A percentile compares a stretch with the other conserved stretches of the same genome.
Evolutionary conservation across 1,140 invertebrate species (phyloP).

Genomic region (Zaprionus ghesquierei): DNA sequence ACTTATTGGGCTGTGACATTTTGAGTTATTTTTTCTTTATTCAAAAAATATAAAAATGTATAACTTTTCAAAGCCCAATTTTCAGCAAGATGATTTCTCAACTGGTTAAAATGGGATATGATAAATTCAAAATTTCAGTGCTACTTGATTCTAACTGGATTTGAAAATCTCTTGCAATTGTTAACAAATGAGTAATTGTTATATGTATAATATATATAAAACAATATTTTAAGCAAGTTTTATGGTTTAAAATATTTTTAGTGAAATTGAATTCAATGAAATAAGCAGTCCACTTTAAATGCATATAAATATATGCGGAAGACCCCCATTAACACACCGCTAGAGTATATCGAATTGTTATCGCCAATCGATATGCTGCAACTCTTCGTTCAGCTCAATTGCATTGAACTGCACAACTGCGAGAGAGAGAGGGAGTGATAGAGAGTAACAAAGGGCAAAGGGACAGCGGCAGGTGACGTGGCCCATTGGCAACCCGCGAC

Average conservation of each 20-base stretch:
- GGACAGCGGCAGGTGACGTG: slow-evolving; percentile 6
- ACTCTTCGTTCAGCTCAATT: background rate
- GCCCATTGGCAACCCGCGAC: slow-evolving; percentile 10
- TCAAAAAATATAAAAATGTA: background rate
- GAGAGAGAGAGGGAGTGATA: background rate
- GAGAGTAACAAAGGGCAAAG: background rate
- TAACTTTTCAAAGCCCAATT: background rate
- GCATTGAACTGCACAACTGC: background rate
- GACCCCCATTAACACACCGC: background rate
- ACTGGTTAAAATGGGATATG: too few relatives aligned
- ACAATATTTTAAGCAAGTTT: too few relatives aligned
- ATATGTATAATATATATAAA: too few relatives aligned
- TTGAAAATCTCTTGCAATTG: too few relatives aligned
- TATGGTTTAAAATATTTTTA: too few relatives aligned
- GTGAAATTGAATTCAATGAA: too few relatives aligned
- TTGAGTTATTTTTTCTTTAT: background rate
- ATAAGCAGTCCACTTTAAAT: background rate
- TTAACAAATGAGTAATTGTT: too few relatives aligned
- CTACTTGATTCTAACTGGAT: too few relatives aligned
- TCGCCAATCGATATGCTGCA: background rate
- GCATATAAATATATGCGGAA: background rate
- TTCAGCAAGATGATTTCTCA: background rate
- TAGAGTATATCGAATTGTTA: background rate
- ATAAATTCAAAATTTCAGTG: too few relatives aligned
- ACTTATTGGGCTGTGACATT: background rate